phyloP scores from a whole-genome alignment of 2,113 vertebrate species.

The Lepus europaeus region DNA sequence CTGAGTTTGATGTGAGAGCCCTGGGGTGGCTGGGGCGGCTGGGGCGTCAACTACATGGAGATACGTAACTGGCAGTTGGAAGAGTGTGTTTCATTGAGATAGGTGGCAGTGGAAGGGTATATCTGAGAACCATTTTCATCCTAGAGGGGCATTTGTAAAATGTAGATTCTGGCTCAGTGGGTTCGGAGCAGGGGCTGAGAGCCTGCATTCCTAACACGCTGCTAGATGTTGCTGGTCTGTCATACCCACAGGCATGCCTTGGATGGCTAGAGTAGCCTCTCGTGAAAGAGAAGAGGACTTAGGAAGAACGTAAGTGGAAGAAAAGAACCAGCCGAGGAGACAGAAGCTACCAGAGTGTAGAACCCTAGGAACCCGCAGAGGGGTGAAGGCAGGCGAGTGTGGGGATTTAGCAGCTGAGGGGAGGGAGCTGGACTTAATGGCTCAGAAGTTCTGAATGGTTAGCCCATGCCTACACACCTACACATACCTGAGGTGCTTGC shows the following conservation, averaged over 20 bases:
- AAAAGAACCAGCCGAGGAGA: neutral
- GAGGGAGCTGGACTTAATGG: neutral
- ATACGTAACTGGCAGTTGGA: fast-evolving
- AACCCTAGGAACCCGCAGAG: too few relatives aligned
- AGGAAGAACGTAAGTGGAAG: neutral
- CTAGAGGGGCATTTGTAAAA: neutral
- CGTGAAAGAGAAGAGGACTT: fast-evolving
- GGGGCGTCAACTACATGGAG: fast-evolving
- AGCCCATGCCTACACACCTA: neutral
- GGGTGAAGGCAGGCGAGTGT: neutral
- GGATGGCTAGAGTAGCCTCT: neutral
- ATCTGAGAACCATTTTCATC: neutral
- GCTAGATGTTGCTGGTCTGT: neutral
- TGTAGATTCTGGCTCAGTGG: neutral
- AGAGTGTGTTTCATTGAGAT: neutral
- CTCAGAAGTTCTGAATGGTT: too few relatives aligned
- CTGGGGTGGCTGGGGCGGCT: neutral
- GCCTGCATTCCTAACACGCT: neutral
- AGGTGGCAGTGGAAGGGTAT: neutral
- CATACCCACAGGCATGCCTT: fast-evolving
- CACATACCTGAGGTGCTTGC: too few relatives aligned
- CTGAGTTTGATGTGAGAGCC: neutral
- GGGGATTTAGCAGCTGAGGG: neutral
- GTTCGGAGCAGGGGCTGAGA: neutral
- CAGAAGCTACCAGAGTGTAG: neutral